These are phyloP conservation scores for Oreotragus oreotragus DNA, from an alignment of 2,113 vertebrate species.

Conservation along the genomic window DNA sequence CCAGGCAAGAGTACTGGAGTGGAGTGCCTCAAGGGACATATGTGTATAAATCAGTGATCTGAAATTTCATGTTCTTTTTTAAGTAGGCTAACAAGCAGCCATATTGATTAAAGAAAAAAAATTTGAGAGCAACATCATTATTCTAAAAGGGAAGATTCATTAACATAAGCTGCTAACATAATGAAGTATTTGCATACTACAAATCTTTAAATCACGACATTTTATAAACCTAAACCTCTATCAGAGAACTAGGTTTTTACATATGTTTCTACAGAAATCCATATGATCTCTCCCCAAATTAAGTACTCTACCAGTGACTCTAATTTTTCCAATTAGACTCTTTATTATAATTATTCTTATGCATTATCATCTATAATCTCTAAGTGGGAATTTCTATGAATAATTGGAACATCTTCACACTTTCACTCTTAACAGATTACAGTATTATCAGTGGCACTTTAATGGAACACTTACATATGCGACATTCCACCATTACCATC, in stretches of 20 bases:
- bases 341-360: neutral
- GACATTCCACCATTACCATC: neutral
- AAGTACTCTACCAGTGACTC: neutral
- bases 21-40: neutral
- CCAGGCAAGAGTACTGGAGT: too few relatives aligned
- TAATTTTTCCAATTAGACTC: neutral
- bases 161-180: neutral
- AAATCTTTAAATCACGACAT: neutral
- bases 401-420: neutral
- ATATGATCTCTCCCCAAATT: neutral
- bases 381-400: neutral
- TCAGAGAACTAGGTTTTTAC: accelerated
- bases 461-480: neutral
- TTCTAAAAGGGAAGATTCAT: neutral
- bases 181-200: neutral
- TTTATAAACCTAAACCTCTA: neutral
- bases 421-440: neutral
- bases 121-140: neutral
- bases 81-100: neutral
- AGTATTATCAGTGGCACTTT: neutral
- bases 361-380: neutral
- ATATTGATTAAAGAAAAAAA: neutral
- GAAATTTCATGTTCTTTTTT: neutral
- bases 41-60: accelerated
- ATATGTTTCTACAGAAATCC: neutral